Percentiles rank a stretch among this genome's conserved stretches.
Conservation (phyloP, 2,113 vertebrate genomes). For the Trogon melanurus region DNA sequence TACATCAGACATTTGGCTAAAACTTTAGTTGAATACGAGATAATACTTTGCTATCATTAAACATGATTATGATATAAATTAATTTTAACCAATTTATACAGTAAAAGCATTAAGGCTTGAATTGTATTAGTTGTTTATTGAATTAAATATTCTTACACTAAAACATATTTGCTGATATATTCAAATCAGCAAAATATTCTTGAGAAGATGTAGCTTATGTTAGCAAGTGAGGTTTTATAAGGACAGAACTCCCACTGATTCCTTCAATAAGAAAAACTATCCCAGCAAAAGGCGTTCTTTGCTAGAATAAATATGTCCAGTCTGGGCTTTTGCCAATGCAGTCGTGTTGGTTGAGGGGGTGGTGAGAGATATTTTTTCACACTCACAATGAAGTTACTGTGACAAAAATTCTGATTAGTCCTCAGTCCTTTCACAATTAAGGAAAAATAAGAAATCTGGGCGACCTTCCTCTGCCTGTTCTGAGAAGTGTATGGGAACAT, state of each 20-base stretch:
- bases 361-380: neutral
- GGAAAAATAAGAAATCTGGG: neutral
- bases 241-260: slow-evolving; percentile 14
- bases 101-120: neutral
- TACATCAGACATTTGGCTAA: neutral
- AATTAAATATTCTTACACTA: neutral
- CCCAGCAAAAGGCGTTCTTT: neutral
- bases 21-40: neutral
- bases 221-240: slow-evolving; percentile 12
- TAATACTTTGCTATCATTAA: neutral
- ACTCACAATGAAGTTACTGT: neutral
- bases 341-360: neutral
- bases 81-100: neutral
- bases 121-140: neutral
- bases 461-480: neutral
- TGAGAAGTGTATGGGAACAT: neutral
- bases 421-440: neutral
- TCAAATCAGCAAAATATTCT: neutral
- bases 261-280: neutral
- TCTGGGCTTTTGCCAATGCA: neutral
- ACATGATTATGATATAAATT: neutral
- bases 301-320: slow-evolving; percentile 9
- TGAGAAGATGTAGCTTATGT: neutral
- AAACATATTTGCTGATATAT: neutral
- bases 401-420: neutral